These are phyloP conservation scores for Arremon aurantiirostris DNA, from an alignment of 2,797 vertebrate species.

Conservation along the genomic window DNA sequence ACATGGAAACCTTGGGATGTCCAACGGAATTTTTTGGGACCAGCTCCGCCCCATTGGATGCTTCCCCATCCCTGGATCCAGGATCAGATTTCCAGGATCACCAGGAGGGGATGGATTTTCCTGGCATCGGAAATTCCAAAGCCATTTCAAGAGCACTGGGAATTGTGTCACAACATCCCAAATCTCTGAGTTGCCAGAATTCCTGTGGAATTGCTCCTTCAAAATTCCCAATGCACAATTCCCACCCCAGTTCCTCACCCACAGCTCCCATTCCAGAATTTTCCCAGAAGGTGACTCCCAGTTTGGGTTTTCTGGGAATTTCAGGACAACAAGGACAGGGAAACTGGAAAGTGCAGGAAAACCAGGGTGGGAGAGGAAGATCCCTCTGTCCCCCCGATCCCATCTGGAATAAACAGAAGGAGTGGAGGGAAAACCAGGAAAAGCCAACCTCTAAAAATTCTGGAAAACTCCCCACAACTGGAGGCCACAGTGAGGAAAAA, in stretches of 20 bases:
- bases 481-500: not conserved
- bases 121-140: rapidly evolving
- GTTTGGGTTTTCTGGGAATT: not conserved
- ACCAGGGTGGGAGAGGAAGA: not conserved
- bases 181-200: not conserved
- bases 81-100: not conserved
- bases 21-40: not conserved
- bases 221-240: not conserved
- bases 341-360: not conserved
- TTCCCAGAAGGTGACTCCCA: too few species aligned
- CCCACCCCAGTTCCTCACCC: too few species aligned
- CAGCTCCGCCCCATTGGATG: rapidly evolving
- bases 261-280: not conserved
- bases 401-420: not conserved
- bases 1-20: not conserved
- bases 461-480: too few species aligned
- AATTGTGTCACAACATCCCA: rapidly evolving
- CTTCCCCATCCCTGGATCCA: too few species aligned
- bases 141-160: rapidly evolving
- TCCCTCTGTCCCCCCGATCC: not conserved
- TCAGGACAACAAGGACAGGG: not conserved
- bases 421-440: not conserved
- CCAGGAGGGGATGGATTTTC: not conserved
- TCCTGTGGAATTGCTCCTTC: not conserved
- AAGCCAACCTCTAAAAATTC: not conserved